phyloP scores from a whole-genome alignment of 2,113 vertebrate genomes.

The Thunnus maccoyii region DNA sequence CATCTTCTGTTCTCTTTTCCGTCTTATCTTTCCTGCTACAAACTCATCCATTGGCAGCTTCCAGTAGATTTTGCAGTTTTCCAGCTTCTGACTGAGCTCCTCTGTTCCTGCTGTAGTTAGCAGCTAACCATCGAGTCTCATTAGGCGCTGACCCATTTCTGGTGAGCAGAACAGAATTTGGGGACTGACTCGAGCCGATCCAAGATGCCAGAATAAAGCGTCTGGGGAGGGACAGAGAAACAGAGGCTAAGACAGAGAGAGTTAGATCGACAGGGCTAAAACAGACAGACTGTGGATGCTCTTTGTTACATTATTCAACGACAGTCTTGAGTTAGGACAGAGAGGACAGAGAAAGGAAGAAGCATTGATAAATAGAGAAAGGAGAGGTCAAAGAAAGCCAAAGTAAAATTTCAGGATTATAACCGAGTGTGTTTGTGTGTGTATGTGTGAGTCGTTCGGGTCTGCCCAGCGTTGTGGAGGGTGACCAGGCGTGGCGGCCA shows the following conservation, averaged over 20 bases:
- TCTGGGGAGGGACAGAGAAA: not conserved
- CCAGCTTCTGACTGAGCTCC: not conserved
- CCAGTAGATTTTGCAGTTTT: slow-evolving; percentile 5
- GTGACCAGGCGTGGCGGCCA: slow-evolving; percentile 55
- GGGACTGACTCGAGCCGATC: slow-evolving; percentile 13
- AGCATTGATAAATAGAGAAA: not conserved
- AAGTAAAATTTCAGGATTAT: not conserved
- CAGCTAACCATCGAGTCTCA: slow-evolving; percentile 11
- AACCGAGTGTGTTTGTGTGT: not conserved
- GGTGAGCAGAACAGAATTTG: slow-evolving; percentile 23
- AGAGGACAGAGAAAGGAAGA: slow-evolving; percentile 13
- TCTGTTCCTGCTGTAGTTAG: slow-evolving; percentile 2
- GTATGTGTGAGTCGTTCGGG: not conserved
- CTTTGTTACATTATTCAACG: slow-evolving; percentile 39
- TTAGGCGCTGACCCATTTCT: slow-evolving; percentile 34
- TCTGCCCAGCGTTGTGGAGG: slow-evolving; percentile 36
- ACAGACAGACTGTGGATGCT: slow-evolving; percentile 13
- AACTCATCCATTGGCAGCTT: not conserved
- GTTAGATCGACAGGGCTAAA: slow-evolving; percentile 3
- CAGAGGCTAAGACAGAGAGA: not conserved
- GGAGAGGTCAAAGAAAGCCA: not conserved
- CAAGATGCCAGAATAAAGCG: slow-evolving; percentile 26
- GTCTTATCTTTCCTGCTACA: slow-evolving; percentile 10
- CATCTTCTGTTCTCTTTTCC: slow-evolving; percentile 8
- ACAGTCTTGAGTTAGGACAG: not conserved